phyloP scores from a whole-genome alignment of 2,113 vertebrate species.

The Nothocercus nigrocapillus region DNA sequence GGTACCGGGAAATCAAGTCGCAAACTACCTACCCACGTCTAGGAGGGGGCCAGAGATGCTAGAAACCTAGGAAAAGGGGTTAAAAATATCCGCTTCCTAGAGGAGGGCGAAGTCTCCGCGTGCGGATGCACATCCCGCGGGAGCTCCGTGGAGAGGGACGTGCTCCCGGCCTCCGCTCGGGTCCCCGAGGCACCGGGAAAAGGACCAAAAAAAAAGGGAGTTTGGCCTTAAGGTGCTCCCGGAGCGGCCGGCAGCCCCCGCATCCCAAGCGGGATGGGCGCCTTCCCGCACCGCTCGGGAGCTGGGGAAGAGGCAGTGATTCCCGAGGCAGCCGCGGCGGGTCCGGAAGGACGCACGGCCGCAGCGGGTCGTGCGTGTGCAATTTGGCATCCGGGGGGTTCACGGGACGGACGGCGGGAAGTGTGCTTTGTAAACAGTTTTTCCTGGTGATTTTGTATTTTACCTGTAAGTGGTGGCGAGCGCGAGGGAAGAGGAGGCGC shows the following conservation, averaged over 20 bases:
- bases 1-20: conserved; percentile 42
- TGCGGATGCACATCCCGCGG: too few species aligned
- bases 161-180: too few species aligned
- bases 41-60: conserved; percentile 18
- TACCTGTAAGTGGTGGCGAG: conserved; percentile 18
- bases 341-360: too few species aligned
- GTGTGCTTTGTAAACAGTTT: conserved; percentile 49
- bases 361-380: background rate
- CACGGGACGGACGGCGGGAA: conserved; percentile 5
- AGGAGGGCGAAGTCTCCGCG: background rate
- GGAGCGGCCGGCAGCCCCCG: background rate
- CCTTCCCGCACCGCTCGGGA: background rate
- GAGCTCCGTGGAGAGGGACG: background rate
- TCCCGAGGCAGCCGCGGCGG: background rate
- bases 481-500: background rate
- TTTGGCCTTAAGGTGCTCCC: conserved; percentile 49
- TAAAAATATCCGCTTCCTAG: conserved; percentile 29
- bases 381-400: conserved; percentile 68
- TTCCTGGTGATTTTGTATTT: background rate
- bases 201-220: background rate
- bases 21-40: conserved; percentile 37
- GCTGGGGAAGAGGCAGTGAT: background rate
- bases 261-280: background rate
- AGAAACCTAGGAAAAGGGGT: conserved; percentile 26
- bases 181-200: background rate